A percentile compares a stretch with the other conserved stretches of the same genome.
phyloP scores from a whole-genome alignment of 2,888 invertebrate species.

The Eupithecia inturbata region DNA sequence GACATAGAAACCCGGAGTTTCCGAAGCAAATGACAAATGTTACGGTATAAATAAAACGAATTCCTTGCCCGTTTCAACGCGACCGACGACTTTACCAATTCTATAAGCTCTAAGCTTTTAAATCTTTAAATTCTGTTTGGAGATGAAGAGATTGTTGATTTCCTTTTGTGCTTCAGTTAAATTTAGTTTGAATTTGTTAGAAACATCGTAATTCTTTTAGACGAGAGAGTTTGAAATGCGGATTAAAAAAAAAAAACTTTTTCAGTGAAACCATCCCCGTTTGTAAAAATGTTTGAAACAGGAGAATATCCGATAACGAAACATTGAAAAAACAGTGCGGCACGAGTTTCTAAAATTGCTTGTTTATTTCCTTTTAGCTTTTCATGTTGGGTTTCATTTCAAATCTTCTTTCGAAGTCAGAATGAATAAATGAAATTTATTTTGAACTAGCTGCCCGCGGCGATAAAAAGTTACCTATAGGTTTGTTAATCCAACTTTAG shows the following conservation, averaged over 20 bases:
- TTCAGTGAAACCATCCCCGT: neutral
- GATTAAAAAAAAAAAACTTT: neutral
- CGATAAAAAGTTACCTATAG: neutral
- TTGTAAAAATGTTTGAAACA: constrained; percentile 4
- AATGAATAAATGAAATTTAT: neutral
- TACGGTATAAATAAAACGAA: constrained; percentile 62
- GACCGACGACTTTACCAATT: constrained; percentile 33
- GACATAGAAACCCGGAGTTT: constrained; percentile 60
- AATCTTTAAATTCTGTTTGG: constrained; percentile 2
- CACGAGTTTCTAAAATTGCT: neutral
- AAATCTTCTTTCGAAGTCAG: neutral
- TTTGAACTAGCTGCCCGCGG: neutral
- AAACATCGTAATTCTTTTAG: constrained; percentile 6
- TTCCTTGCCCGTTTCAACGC: constrained; percentile 41
- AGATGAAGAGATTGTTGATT: constrained; percentile 9
- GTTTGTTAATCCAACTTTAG: neutral
- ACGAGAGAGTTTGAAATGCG: neutral
- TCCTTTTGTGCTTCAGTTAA: neutral
- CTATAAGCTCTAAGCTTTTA: constrained; percentile 18
- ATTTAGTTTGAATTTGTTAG: neutral
- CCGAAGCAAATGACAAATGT: constrained; percentile 63
- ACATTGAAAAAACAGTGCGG: neutral
- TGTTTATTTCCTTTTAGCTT: neutral
- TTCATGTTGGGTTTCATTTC: neutral
- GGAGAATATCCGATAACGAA: neutral